Conservation (phyloP, 1,140 invertebrate species). For the Apis cerana region DNA sequence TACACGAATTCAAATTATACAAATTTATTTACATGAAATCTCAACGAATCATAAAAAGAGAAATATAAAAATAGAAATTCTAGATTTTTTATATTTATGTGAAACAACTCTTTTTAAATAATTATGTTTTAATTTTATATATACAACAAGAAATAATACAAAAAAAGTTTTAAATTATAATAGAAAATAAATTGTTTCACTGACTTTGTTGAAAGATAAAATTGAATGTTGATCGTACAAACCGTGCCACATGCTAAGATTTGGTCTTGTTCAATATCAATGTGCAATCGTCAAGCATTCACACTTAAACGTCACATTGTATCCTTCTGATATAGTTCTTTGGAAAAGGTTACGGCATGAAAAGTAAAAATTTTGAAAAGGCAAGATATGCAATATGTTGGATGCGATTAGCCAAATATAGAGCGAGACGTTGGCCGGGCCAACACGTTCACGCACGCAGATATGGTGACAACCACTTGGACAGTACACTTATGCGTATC, state of each 20-base stretch:
- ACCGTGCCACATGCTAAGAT: constrained; percentile 62
- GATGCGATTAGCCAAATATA: constrained; percentile 79
- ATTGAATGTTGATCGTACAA: constrained; percentile 47
- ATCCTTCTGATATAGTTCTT: constrained; percentile 56
- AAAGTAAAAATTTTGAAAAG: constrained; percentile 68
- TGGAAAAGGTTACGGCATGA: constrained; percentile 58
- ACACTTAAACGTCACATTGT: constrained; percentile 58
- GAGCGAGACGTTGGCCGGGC: constrained; percentile 76
- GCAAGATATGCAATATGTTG: constrained; percentile 79
- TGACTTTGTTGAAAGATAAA: constrained; percentile 26
- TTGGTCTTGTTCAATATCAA: constrained; percentile 43
- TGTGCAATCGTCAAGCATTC: constrained; percentile 50
- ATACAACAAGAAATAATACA: neutral
- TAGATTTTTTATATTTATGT: neutral
- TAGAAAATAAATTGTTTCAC: constrained; percentile 11
- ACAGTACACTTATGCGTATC: constrained; percentile 65
- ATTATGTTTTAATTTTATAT: neutral
- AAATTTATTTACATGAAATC: constrained; percentile 38
- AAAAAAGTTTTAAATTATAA: neutral
- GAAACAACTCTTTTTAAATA: neutral
- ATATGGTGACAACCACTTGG: constrained; percentile 70
- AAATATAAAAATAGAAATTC: constrained; percentile 24
- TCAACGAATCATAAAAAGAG: neutral
- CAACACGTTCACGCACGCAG: constrained; percentile 67
- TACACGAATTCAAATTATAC: constrained; percentile 37